Evolutionary conservation across 2,797 vertebrate genomes (phyloP).

Genomic region (Sebastes variabilis): DNA sequence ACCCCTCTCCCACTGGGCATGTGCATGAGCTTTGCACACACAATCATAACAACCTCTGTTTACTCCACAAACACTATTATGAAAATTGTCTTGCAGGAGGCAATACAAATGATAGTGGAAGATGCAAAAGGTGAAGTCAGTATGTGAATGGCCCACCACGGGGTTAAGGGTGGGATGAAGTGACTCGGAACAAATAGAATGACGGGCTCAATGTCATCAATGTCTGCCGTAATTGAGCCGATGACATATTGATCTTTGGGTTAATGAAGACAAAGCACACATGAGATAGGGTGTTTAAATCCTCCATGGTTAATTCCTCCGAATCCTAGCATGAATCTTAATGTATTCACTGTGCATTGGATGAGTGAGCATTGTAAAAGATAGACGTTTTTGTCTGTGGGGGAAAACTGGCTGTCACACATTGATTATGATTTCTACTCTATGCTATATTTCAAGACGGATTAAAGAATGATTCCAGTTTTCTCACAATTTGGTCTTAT

Average conservation of each 20-base stretch:
- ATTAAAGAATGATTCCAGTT: slow-evolving; percentile 12
- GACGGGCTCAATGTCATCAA: slow-evolving; percentile 72
- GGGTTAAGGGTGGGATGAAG: slow-evolving; percentile 65
- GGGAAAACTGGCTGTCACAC: background rate
- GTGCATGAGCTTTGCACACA: slow-evolving; percentile 40
- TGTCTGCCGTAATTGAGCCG: slow-evolving; percentile 74
- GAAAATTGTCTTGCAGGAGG: slow-evolving; percentile 50
- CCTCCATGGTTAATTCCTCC: slow-evolving; percentile 49
- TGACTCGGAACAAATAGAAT: slow-evolving; percentile 73
- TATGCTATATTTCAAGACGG: background rate
- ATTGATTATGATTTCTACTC: slow-evolving; percentile 1
- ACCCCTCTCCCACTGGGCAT: slow-evolving; percentile 27
- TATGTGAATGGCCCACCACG: slow-evolving; percentile 6
- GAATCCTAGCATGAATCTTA: slow-evolving; percentile 57
- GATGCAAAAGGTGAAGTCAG: background rate
- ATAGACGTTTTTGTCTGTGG: slow-evolving; percentile 27
- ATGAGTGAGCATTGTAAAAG: slow-evolving; percentile 28
- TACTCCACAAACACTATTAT: slow-evolving; percentile 67
- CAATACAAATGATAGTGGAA: slow-evolving; percentile 12
- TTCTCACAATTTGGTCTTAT: background rate
- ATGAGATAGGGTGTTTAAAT: slow-evolving; percentile 59
- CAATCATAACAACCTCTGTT: slow-evolving; percentile 57
- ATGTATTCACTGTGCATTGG: slow-evolving; percentile 24
- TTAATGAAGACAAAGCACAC: slow-evolving; percentile 81
- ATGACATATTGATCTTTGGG: slow-evolving; percentile 80